Base-by-base conservation (phyloP, 2,888 invertebrate genomes). In the Thymelicus lineola region DNA sequence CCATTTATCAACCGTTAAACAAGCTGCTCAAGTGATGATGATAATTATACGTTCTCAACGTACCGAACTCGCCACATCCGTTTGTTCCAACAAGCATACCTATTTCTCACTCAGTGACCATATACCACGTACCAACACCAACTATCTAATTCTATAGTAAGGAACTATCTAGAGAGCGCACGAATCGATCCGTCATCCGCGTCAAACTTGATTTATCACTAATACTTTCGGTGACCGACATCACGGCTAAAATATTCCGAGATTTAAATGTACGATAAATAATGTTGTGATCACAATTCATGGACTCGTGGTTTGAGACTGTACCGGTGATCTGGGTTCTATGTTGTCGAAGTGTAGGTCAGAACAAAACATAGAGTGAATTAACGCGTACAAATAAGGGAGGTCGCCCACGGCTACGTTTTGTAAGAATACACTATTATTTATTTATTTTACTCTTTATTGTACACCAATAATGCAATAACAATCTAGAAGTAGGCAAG, bases 161-260 rank as follows among this genome's bases (percentile, higher is more conserved):
- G 17, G 14, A 20, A 17, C 7, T 53, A 20, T 53, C 3, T 7
- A 20, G 20, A 12, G 20, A 20, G 20, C 53, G 20, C 50, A 50
- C 53, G 20, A 12, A 57, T 7, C 57, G 28, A 57, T 57, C 57
- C 57, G 36, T 57, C 57, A 57, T 57, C 14, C 57, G 57, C 36
- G 35, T 57, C 57, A 57, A 57, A 57, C 57, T 57, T 35, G 57
- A 57, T 57, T 57, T 57, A 57, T 57, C 57, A 10, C 35, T 57
- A 57, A 57, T 57, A 57, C 57, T 35, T 57, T 57, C 57, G 36
- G 57, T 57, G 57, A 57, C 14, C 57, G 35, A 28, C 35, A 53
- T 20, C 20, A 53, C 53, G 20, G 20, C 53, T 53, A 17, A 53
- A 53, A 53, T 20, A 53, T 53, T 20, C 20, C 10, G 20, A 53